Percentiles rank a stretch among this genome's conserved stretches.
Evolutionary conservation across 2,113 vertebrate genomes (phyloP).

Genomic region (Thermophis baileyi): DNA sequence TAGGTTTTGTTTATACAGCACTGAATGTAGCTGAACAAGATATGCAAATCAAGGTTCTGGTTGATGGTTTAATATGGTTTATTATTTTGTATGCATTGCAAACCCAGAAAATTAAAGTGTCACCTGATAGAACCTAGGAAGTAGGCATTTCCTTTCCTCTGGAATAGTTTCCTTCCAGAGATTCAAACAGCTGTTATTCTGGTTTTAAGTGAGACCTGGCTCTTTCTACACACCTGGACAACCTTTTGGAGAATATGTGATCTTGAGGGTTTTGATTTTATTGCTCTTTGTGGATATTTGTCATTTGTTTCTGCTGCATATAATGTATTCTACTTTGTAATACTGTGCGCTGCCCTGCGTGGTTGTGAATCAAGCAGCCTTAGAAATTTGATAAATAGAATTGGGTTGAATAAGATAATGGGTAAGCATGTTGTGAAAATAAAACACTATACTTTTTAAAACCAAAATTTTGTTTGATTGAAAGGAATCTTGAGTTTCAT

Average conservation of each 20-base stretch:
- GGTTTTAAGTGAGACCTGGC: no score
- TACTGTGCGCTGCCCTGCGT: not conserved
- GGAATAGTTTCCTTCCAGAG: not conserved
- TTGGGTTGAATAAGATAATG: not conserved
- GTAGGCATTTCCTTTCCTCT: not conserved
- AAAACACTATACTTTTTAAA: not conserved
- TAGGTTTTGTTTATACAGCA: not conserved
- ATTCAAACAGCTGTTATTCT: no score
- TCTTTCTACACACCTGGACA: not conserved
- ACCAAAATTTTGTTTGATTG: not conserved
- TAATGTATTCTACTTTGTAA: not conserved
- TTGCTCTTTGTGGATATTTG: not conserved
- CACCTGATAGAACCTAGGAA: not conserved
- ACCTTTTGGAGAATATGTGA: not conserved
- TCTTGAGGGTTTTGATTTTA: not conserved
- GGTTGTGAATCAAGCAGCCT: not conserved
- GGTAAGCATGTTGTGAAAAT: not conserved
- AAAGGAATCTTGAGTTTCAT: not conserved
- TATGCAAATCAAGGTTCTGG: not conserved
- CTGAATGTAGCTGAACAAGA: not conserved
- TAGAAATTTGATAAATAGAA: not conserved
- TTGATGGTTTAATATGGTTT: not conserved
- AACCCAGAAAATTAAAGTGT: not conserved
- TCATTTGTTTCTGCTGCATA: not conserved
- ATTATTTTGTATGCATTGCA: not conserved